A percentile compares a stretch with the other conserved stretches of the same genome.
These are phyloP conservation scores for Sarcophilus harrisii DNA, from an alignment of 2,797 vertebrate species.

Conservation along the genomic window DNA sequence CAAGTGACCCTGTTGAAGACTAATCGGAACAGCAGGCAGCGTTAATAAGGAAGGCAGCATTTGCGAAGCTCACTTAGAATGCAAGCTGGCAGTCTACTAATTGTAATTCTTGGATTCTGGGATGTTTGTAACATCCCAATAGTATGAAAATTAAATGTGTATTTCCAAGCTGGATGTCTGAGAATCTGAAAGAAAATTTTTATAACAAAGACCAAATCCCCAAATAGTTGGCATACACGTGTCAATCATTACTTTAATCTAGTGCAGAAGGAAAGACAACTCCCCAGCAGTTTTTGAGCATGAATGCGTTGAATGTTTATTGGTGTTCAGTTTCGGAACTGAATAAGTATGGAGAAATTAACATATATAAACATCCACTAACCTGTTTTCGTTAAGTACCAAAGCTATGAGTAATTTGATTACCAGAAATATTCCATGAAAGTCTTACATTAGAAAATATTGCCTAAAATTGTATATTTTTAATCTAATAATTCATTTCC, in stretches of 20 bases:
- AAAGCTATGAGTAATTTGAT: not conserved
- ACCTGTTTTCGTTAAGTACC: not conserved
- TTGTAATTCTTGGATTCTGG: slow-evolving; percentile 52
- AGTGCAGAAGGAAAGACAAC: not conserved
- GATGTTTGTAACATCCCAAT: not conserved
- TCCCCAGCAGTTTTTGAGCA: not conserved
- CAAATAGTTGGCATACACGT: slow-evolving; percentile 10
- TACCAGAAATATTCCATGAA: not conserved
- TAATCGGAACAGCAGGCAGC: slow-evolving; percentile 59
- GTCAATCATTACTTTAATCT: slow-evolving; percentile 2
- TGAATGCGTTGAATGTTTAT: slow-evolving; percentile 30
- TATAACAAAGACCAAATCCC: not conserved
- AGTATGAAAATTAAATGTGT: slow-evolving; percentile 11
- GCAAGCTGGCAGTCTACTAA: slow-evolving; percentile 40
- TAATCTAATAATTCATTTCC: not conserved
- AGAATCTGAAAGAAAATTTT: slow-evolving; percentile 9
- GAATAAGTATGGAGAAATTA: not conserved
- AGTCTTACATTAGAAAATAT: not conserved
- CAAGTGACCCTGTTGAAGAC: slow-evolving; percentile 36
- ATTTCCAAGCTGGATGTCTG: slow-evolving; percentile 25
- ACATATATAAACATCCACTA: not conserved
- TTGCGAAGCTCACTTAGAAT: slow-evolving; percentile 53
- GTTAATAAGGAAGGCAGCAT: slow-evolving; percentile 42
- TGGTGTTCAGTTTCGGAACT: not conserved
- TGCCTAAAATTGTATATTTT: not conserved